phyloP scores from a whole-genome alignment of 2,797 vertebrate genomes.

The Spinibarbus caldwelli region DNA sequence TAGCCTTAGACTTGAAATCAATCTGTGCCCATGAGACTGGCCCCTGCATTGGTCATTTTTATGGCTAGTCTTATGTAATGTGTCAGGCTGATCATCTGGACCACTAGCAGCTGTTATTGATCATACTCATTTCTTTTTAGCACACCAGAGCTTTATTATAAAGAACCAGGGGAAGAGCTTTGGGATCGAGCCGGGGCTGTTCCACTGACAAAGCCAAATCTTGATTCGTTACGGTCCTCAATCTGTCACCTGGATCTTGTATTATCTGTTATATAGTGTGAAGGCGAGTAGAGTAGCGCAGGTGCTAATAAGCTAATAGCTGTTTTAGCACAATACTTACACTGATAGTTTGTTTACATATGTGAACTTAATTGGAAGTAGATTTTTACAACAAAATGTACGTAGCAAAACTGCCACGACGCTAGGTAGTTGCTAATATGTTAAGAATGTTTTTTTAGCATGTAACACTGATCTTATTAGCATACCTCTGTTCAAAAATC shows the following conservation, averaged over 20 bases:
- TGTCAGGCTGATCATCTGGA: too few species aligned
- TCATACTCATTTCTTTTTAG: slow-evolving; percentile 24
- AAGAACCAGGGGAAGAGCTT: not conserved
- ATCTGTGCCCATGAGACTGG: slow-evolving; percentile 27
- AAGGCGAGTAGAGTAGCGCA: not conserved
- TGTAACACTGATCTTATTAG: not conserved
- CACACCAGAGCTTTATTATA: slow-evolving; percentile 18
- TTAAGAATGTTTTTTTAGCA: not conserved
- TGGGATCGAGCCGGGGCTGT: not conserved
- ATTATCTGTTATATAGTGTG: slow-evolving; percentile 8
- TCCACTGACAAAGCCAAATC: slow-evolving; percentile 13
- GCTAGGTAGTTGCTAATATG: not conserved
- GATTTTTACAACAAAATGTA: not conserved
- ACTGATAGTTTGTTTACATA: not conserved
- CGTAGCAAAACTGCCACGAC: too few species aligned
- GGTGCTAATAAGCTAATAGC: not conserved
- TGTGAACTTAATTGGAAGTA: too few species aligned
- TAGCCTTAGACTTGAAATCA: slow-evolving; percentile 27
- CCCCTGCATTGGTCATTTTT: slow-evolving; percentile 31
- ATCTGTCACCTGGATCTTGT: slow-evolving; percentile 21
- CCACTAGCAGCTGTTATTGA: slow-evolving; percentile 35
- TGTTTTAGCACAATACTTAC: not conserved
- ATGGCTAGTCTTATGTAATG: too few species aligned
- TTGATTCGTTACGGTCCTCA: not conserved
- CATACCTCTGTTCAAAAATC: not conserved